A percentile compares a stretch with the other conserved stretches of the same genome.
phyloP scores from a whole-genome alignment of 1,140 invertebrate species.

The Epicauta chinensis region DNA sequence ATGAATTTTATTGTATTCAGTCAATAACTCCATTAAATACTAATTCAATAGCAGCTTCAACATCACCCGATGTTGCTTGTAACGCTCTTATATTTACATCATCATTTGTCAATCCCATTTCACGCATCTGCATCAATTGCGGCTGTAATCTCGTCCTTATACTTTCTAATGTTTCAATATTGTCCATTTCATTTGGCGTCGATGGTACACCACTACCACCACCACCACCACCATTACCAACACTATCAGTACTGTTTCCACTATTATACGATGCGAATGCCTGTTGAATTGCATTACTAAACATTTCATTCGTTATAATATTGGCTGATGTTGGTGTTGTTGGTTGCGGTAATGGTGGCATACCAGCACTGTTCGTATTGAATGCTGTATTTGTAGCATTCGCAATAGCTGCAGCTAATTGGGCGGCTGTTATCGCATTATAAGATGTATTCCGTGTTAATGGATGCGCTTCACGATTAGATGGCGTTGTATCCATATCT shows the following conservation, averaged over 20 bases:
- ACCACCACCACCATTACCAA: not conserved
- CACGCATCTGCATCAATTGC: conserved; percentile 76
- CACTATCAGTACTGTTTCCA: not conserved
- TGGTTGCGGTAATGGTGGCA: not conserved
- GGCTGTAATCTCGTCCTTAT: conserved; percentile 31
- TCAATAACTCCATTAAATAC: conserved; percentile 48
- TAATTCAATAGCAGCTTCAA: conserved; percentile 79
- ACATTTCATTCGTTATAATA: conserved; percentile 53
- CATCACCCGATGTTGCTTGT: conserved; percentile 73
- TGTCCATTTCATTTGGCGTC: conserved; percentile 6
- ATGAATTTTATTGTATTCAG: conserved; percentile 14
- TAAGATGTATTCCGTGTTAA: conserved; percentile 37
- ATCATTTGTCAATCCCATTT: conserved; percentile 82
- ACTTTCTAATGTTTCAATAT: conserved; percentile 18
- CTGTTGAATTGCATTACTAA: conserved; percentile 51
- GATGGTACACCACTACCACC: not conserved
- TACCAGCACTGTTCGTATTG: conserved; percentile 8
- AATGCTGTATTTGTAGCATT: conserved; percentile 39
- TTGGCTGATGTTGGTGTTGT: conserved; percentile 30
- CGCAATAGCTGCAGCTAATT: conserved; percentile 48
- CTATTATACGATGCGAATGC: conserved; percentile 41
- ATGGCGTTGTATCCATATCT: conserved; percentile 52
- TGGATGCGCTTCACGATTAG: conserved; percentile 39
- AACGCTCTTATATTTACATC: conserved; percentile 78
- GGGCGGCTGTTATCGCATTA: conserved; percentile 45